These are phyloP conservation scores for Alcedo quadribrachys DNA, from an alignment of 2,797 vertebrate species.

Conservation along the genomic window DNA sequence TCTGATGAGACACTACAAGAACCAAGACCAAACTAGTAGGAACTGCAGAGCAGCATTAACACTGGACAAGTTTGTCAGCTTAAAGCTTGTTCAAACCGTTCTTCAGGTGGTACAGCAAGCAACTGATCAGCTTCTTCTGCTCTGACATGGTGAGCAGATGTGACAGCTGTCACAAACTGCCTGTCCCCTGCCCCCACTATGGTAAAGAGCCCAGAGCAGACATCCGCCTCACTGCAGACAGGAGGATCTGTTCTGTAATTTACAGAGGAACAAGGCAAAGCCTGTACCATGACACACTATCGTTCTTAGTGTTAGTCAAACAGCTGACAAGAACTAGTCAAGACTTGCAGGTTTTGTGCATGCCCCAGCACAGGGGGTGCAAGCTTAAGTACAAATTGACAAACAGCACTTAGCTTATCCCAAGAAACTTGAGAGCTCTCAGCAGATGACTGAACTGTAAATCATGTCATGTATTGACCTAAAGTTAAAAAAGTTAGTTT, in stretches of 20 bases:
- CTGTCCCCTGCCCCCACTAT: not conserved
- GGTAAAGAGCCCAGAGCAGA: not conserved
- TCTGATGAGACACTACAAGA: not conserved
- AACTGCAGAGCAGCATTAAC: not conserved
- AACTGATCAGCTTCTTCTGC: not conserved
- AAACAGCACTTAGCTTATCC: slow-evolving; percentile 36
- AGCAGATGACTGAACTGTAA: slow-evolving; percentile 43
- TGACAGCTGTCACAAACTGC: slow-evolving; percentile 20
- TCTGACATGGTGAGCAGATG: not conserved
- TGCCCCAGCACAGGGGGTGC: fast-evolving
- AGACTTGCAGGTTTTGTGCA: not conserved
- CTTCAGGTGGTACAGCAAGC: not conserved
- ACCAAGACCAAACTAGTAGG: not conserved
- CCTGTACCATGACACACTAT: slow-evolving; percentile 24
- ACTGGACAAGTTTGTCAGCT: not conserved
- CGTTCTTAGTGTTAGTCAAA: not conserved
- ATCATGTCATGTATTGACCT: not conserved
- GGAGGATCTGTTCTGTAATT: slow-evolving; percentile 39
- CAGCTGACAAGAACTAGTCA: slow-evolving; percentile 3
- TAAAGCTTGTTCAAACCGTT: not conserved
- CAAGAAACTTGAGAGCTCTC: slow-evolving; percentile 22
- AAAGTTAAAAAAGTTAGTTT: not conserved
- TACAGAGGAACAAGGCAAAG: slow-evolving; percentile 50
- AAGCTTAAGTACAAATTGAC: not conserved
- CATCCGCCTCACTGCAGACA: not conserved